phyloP scores from a whole-genome alignment of 2,797 vertebrate genomes.

The Aphelocoma californica region DNA sequence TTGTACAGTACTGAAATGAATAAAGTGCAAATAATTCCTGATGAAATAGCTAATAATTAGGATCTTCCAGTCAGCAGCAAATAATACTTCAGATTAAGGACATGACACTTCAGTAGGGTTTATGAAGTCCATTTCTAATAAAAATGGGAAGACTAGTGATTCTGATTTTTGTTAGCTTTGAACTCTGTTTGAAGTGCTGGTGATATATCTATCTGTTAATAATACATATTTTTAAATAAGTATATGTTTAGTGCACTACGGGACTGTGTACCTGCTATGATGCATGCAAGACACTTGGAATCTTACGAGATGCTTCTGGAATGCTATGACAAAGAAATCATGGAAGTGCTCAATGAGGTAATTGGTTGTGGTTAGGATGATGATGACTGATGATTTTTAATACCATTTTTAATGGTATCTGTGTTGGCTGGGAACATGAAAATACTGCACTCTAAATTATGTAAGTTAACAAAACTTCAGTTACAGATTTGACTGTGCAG shows the following conservation, averaged over 20 bases:
- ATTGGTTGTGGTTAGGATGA: slow-evolving; percentile 2
- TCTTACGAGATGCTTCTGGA: slow-evolving; percentile 88
- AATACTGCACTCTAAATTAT: background rate
- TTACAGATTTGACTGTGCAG: background rate
- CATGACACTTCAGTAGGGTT: background rate
- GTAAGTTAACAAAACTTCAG: background rate
- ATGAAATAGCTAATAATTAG: background rate
- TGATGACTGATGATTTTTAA: background rate
- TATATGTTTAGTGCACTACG: slow-evolving; percentile 97
- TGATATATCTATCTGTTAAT: background rate
- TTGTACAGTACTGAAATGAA: background rate
- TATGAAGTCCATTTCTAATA: background rate
- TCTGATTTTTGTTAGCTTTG: background rate
- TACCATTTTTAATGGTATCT: background rate
- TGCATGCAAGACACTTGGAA: slow-evolving; percentile 91
- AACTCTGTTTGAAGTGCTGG: background rate
- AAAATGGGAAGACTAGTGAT: background rate
- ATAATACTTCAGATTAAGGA: background rate
- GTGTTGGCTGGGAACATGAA: background rate
- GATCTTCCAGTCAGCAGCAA: background rate
- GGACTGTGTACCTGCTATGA: slow-evolving; percentile 93
- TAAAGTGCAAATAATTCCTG: background rate
- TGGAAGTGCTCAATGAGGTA: slow-evolving; percentile 94
- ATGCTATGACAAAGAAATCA: slow-evolving; percentile 94
- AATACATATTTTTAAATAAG: slow-evolving; percentile 67